A percentile compares a stretch with the other conserved stretches of the same genome.
Evolutionary conservation across 2,888 invertebrate genomes (phyloP).

Genomic region (Rotaria socialis): DNA sequence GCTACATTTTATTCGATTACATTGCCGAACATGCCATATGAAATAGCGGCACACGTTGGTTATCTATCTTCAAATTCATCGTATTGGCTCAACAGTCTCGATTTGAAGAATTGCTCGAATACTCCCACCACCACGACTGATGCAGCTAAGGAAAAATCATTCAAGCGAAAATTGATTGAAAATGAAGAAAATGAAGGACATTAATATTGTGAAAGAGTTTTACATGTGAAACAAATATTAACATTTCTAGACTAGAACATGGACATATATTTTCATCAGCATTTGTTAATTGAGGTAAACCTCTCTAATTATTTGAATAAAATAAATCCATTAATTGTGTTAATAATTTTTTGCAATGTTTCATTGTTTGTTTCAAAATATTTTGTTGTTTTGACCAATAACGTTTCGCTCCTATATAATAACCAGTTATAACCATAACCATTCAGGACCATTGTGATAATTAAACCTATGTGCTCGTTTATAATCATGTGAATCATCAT

Average conservation of each 20-base stretch:
- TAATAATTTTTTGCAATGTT: background rate
- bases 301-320: slow-evolving; percentile 75
- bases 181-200: no score
- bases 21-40: no score
- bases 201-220: no score
- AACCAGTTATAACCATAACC: slow-evolving; percentile 95
- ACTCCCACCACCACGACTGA: no score
- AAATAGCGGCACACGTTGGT: no score
- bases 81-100: no score
- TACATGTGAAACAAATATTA: no score
- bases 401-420: slow-evolving; percentile 33
- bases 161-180: no score
- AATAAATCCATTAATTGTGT: slow-evolving; percentile 36
- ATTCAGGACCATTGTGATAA: slow-evolving; percentile 97
- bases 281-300: slow-evolving; percentile 93
- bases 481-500: slow-evolving; percentile 77
- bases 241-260: slow-evolving; percentile 68
- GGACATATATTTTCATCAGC: slow-evolving; percentile 74
- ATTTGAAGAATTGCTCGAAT: no score
- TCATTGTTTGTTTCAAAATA: background rate
- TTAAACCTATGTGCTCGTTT: slow-evolving; percentile 87
- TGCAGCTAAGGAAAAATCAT: no score
- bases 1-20: no score
- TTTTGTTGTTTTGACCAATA: background rate
- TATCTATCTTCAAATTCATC: no score